phyloP scores from a whole-genome alignment of 1,140 invertebrate genomes.

The Drosophila neocordata region DNA sequence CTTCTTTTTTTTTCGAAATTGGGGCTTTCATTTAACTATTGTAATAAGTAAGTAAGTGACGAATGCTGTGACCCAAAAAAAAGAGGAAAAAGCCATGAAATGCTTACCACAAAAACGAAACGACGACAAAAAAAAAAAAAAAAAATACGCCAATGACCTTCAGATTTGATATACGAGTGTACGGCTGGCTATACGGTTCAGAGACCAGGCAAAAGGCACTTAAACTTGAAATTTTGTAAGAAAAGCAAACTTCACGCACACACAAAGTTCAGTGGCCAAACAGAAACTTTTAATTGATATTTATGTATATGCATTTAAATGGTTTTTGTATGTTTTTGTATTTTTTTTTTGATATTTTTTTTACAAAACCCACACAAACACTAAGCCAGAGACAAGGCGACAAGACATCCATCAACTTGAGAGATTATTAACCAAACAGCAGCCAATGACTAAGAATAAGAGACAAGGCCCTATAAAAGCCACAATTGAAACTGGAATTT shows the following conservation, averaged over 20 bases:
- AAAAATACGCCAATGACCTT: slow-evolving; percentile 60
- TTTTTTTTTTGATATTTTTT: slow-evolving; percentile 9
- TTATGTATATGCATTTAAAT: slow-evolving; percentile 61
- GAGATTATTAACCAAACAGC: slow-evolving; percentile 41
- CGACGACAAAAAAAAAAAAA: too few relatives aligned
- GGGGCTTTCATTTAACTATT: not conserved
- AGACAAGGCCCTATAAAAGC: slow-evolving; percentile 26
- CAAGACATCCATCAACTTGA: slow-evolving; percentile 47
- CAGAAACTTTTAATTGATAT: slow-evolving; percentile 62
- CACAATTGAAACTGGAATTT: slow-evolving; percentile 16
- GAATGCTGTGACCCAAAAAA: slow-evolving; percentile 56
- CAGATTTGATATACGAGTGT: slow-evolving; percentile 19
- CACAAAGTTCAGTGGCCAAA: slow-evolving; percentile 60
- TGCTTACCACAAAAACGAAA: slow-evolving; percentile 13
- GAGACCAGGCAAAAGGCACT: slow-evolving; percentile 46
- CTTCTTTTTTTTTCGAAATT: slow-evolving; percentile 15
- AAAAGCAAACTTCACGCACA: slow-evolving; percentile 27
- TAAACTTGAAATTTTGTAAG: slow-evolving; percentile 64
- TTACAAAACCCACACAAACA: slow-evolving; percentile 46
- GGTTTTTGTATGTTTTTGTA: slow-evolving; percentile 29
- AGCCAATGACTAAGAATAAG: slow-evolving; percentile 13
- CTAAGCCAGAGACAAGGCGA: not conserved
- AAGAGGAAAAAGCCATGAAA: slow-evolving; percentile 30
- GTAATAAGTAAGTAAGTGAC: slow-evolving; percentile 15
- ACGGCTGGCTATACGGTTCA: slow-evolving; percentile 50